phyloP scores from a whole-genome alignment of 2,113 vertebrate genomes.

The Paramormyrops kingsleyae region DNA sequence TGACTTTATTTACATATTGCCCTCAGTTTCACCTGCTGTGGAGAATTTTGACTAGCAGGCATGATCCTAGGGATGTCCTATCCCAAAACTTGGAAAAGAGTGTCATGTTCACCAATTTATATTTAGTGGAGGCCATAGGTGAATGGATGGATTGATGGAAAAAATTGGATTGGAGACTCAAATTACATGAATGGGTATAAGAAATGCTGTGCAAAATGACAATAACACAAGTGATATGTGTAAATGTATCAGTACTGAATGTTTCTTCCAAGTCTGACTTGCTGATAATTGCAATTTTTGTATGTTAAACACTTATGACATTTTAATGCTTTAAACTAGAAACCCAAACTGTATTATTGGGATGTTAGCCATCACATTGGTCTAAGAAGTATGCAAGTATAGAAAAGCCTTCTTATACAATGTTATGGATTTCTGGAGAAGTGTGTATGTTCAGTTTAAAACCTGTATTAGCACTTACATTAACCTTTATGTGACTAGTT shows the following conservation, averaged over 20 bases:
- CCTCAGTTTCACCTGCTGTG: not conserved
- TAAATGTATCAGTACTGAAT: not conserved
- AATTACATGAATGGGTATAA: not conserved
- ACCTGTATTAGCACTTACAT: not conserved
- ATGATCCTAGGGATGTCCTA: not conserved
- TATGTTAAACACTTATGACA: not conserved
- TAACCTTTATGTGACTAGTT: not conserved
- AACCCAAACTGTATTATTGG: not conserved
- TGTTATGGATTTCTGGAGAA: not conserved
- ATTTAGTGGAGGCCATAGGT: not conserved
- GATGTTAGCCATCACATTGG: not conserved
- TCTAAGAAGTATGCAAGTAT: not conserved
- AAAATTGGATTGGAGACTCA: not conserved
- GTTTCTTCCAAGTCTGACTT: not conserved
- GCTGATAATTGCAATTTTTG: not conserved
- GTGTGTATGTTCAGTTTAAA: not conserved
- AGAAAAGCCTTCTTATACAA: not conserved
- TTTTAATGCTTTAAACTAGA: not conserved
- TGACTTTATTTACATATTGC: no score
- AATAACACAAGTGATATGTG: not conserved
- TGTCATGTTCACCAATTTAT: not conserved
- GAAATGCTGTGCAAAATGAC: not conserved
- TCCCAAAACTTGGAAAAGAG: not conserved
- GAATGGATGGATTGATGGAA: not conserved
- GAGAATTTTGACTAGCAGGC: not conserved